phyloP scores from a whole-genome alignment of 2,113 vertebrate species.

The Poicephalus gulielmi region DNA sequence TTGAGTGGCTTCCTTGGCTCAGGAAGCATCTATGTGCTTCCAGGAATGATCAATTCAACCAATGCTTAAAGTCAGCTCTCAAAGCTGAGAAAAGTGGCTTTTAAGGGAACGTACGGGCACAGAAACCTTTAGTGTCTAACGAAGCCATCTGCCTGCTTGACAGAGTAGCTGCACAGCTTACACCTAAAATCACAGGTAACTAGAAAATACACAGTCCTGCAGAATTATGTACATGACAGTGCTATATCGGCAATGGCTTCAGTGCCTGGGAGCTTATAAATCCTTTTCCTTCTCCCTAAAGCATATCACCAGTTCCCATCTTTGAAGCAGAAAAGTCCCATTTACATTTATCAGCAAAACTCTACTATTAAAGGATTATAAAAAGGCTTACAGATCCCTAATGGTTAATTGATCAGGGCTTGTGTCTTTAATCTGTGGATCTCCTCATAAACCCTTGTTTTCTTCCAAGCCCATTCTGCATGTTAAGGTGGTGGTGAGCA shows the following conservation, averaged over 20 bases:
- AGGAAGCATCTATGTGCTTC: neutral
- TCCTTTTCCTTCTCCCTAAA: slow-evolving; percentile 19
- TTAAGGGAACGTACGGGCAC: neutral
- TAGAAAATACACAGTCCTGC: neutral
- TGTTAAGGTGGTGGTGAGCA: neutral
- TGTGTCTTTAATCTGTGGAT: neutral
- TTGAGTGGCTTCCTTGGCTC: neutral
- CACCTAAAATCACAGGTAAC: slow-evolving; percentile 19
- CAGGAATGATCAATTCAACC: slow-evolving; percentile 8
- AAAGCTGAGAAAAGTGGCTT: slow-evolving; percentile 44
- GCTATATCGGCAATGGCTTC: slow-evolving; percentile 70
- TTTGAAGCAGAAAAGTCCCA: slow-evolving; percentile 12
- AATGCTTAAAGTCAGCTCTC: neutral
- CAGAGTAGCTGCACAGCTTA: neutral
- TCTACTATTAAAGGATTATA: slow-evolving; percentile 63
- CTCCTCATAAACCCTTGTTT: slow-evolving; percentile 45
- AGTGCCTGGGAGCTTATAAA: slow-evolving; percentile 31
- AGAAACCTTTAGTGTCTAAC: neutral
- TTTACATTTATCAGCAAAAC: slow-evolving; percentile 69
- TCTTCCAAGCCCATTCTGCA: neutral
- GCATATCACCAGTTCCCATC: slow-evolving; percentile 13
- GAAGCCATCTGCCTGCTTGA: neutral
- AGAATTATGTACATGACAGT: neutral
- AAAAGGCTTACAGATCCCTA: slow-evolving; percentile 41
- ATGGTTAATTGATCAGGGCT: slow-evolving; percentile 57